phyloP scores from a whole-genome alignment of 2,113 vertebrate genomes.

The Erinaceus europaeus region DNA sequence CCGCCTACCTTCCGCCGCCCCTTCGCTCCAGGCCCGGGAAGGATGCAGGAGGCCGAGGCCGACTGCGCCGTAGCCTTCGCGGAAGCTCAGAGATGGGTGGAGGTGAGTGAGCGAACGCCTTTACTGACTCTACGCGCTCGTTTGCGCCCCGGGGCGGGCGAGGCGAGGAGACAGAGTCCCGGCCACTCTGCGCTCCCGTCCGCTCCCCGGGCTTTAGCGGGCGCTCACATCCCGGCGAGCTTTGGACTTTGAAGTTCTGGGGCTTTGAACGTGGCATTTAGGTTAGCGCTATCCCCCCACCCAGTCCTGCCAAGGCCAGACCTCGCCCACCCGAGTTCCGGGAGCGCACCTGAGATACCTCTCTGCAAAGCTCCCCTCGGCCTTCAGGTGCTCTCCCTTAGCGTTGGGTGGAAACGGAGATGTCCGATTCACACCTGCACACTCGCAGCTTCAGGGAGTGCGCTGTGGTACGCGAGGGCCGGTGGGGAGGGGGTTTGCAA shows the following conservation, averaged over 20 bases:
- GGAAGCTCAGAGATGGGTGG: conserved; percentile 92
- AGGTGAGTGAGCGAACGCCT: conserved; percentile 83
- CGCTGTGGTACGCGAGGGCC: not conserved
- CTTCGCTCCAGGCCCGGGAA: conserved; percentile 82
- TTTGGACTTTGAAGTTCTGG: not conserved
- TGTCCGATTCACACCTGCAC: not conserved
- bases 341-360: not conserved
- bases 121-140: too few relatives aligned
- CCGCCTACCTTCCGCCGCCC: accelerated
- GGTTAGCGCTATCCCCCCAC: too few relatives aligned
- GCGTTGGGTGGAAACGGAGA: not conserved
- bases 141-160: not conserved
- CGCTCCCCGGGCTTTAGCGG: not conserved
- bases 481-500: not conserved
- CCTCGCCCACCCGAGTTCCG: not conserved
- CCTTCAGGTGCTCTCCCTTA: not conserved
- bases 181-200: not conserved
- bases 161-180: too few relatives aligned
- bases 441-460: not conserved
- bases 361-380: too few relatives aligned
- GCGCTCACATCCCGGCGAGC: not conserved
- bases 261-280: too few relatives aligned
- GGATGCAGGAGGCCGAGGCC: conserved; percentile 83
- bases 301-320: not conserved
- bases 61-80: conserved; percentile 84